Evolutionary conservation across 2,797 vertebrate genomes (phyloP).

Genomic region (Poeciliopsis infans): DNA sequence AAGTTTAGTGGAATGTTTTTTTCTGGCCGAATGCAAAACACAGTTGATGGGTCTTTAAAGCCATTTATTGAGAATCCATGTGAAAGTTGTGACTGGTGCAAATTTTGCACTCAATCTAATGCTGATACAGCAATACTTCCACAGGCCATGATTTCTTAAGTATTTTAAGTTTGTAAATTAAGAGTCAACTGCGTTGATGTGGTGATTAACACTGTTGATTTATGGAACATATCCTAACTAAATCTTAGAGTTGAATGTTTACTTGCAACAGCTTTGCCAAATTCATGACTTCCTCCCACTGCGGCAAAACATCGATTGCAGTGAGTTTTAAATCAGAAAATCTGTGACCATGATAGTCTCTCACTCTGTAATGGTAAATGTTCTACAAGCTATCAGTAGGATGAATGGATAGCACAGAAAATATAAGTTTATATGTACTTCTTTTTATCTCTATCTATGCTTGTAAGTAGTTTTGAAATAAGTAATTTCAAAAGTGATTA

Average conservation of each 20-base stretch:
- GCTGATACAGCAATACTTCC: neutral
- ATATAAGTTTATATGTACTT: neutral
- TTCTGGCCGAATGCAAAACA: neutral
- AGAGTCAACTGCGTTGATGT: neutral
- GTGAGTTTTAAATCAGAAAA: neutral
- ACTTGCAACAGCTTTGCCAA: neutral
- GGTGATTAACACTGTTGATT: neutral
- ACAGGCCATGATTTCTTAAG: neutral
- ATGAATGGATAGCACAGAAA: neutral
- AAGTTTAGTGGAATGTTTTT: neutral
- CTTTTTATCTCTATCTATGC: neutral
- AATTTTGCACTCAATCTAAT: neutral
- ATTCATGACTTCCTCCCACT: neutral
- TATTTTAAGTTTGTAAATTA: neutral
- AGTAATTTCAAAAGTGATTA: neutral
- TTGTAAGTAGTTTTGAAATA: neutral
- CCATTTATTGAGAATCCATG: neutral
- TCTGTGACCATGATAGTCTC: neutral
- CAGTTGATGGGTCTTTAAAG: neutral
- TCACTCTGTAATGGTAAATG: neutral
- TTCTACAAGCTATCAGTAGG: neutral
- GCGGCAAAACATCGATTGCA: neutral
- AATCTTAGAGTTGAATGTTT: neutral
- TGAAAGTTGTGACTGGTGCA: neutral
- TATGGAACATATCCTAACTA: neutral